Evolutionary conservation across 2,797 vertebrate genomes (phyloP).

Genomic region (Hoplostethus mediterraneus): DNA sequence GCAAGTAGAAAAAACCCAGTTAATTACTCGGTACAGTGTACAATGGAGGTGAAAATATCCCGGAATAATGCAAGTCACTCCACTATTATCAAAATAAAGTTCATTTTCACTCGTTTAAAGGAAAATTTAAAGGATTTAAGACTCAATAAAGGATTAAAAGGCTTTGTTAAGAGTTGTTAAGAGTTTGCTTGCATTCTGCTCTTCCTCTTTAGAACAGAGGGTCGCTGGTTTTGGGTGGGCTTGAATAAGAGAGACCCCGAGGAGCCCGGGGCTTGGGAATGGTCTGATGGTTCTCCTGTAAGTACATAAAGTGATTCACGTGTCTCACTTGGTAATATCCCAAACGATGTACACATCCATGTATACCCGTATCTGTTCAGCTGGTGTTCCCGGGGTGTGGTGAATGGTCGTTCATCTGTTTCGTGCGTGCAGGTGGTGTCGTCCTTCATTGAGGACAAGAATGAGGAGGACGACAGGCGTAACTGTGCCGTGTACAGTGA

Average conservation of each 20-base stretch:
- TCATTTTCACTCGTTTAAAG: no score
- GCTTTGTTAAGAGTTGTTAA: slow-evolving; percentile 29
- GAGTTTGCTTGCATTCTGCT: slow-evolving; percentile 52
- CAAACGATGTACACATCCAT: neutral
- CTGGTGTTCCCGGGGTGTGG: no score
- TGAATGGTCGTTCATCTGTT: neutral
- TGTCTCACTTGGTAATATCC: neutral
- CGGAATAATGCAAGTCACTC: no score
- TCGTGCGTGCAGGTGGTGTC: slow-evolving; percentile 86
- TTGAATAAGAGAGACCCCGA: slow-evolving; percentile 92
- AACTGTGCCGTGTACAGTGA: slow-evolving; percentile 90
- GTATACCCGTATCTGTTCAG: neutral
- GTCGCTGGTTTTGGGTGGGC: slow-evolving; percentile 96
- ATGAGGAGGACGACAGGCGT: slow-evolving; percentile 86
- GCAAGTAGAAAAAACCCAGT: no score
- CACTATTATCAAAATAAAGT: no score
- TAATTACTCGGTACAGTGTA: neutral
- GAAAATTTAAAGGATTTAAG: no score
- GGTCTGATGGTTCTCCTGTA: slow-evolving; percentile 94
- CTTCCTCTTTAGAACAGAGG: slow-evolving; percentile 84
- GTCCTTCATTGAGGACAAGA: slow-evolving; percentile 90
- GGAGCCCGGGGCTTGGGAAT: slow-evolving; percentile 88
- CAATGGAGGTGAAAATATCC: neutral
- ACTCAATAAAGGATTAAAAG: no score
- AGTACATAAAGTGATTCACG: slow-evolving; percentile 48